Evolutionary conservation across 2,888 invertebrate species (phyloP), one percentile per base, ranked within the genome.

Genomic region (Eurytoma californica): DNA sequence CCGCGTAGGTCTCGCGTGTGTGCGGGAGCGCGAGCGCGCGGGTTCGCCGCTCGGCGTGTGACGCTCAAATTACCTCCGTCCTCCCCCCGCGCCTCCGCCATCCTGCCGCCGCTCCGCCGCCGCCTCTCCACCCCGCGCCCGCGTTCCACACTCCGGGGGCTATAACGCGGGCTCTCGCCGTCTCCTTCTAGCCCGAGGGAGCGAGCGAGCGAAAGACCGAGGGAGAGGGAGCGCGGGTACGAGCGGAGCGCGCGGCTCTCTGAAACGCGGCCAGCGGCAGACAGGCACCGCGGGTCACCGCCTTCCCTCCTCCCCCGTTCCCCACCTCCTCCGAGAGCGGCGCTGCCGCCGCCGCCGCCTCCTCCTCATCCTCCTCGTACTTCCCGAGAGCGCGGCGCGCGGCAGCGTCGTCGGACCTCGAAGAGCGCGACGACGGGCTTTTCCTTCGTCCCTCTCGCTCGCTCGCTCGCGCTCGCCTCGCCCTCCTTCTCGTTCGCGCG

Each of bases 211-310:
- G 30, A 63, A 12, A 39, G 63, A 16, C 63, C 39, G 73, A 47
- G 61, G 24, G 72, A 55, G 69, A 69, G 60, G 57, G 76, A 72
- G 76, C 39, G 80, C 57, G 53, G 16, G 70, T 7, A 39, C 39
- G 24, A 24, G 24, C 24, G 24, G 24, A 58, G 76, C 76, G 81
- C 82, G 78, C 79, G 69, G 78, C 66, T 75, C 77, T 72, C 83
- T 83, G 84, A 88, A 89, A 89, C 87, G 88, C 88, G 88, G 88
- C 88, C 88, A 87, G 87, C 87, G 85, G 88, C 87, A 88, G 88
- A 88, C 89, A 88, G 88, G 89, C 89, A 88, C 88, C 89, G 88
- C 89, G 87, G 88, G 89, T 89, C 89, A 88, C 89, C 83, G 83
- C 82, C 80, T 85, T 84, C 83, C 85, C 72, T 82, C 83, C 83